Base-by-base conservation (phyloP, 2,797 vertebrate species). In the Buceros bicornis region DNA sequence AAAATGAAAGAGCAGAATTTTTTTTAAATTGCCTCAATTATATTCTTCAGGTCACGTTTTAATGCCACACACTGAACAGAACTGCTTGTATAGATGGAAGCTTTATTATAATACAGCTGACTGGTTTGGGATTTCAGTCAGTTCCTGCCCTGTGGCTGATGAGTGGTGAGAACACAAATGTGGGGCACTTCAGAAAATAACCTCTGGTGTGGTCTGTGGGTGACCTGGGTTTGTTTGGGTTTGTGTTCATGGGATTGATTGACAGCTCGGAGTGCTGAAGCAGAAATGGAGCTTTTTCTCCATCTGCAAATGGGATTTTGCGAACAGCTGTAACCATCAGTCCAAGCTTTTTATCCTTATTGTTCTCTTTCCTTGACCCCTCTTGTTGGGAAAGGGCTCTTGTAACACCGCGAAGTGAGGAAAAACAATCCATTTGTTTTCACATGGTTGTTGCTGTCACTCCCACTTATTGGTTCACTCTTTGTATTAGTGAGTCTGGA, bases 271-370 rank as follows among this genome's bases (percentile, higher is more conserved):
- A 77, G 33, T 70, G 60, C 69, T 65, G 45, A 85, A 72, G 66
- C 87, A 72, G 65, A 82, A 95, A 67, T 3, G 1, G 47, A 96
- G 53, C n/a, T 56, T 83, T 40, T 95, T 84, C 53, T 47, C 66
- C 93, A 92, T 86, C 86, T 95, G 92, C 67, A 95, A 92, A 76
- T 83, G 67, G 80, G 69, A 87, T 96, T 94, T 95, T 94, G 82
- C 88, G 77, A 94, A 88, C 89, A 96, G 85, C 47, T 95, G 87
- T 53, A 93, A 71, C 89, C 84, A 85, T 94, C 83, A 95, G 31
- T 95, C 91, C 79, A 60, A 73, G 82, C 64, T 74, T 95, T 95
- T 96, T 95, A 94, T 86, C 62, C 62, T 95, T 5, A 0, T 37
- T 93, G 78, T 66, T 84, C 50, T 90, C 50, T 71, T 93, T 73